Evolutionary conservation across 2,888 invertebrate genomes (phyloP).

Genomic region (Spicauda simplicius): DNA sequence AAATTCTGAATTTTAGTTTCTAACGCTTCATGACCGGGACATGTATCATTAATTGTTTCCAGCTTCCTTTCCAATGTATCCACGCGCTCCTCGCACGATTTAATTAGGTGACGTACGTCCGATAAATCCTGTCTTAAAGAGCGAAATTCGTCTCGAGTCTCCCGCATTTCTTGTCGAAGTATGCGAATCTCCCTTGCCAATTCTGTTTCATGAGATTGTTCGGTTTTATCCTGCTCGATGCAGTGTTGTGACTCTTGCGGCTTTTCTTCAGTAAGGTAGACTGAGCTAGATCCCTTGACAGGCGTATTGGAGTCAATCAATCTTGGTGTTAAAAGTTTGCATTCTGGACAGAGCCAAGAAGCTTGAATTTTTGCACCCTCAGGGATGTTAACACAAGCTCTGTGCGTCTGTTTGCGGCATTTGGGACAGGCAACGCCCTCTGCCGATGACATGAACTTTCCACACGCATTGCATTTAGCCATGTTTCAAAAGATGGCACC

Average conservation of each 20-base stretch:
- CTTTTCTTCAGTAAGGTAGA: not conserved
- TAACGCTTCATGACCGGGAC: not conserved
- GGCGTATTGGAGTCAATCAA: not conserved
- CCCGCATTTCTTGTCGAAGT: slow-evolving; percentile 4
- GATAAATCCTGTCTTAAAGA: not conserved
- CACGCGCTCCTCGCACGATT: not conserved
- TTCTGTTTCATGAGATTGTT: not conserved
- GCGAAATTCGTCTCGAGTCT: slow-evolving; percentile 5
- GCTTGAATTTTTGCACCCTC: not conserved
- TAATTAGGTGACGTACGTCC: not conserved
- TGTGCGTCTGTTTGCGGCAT: not conserved
- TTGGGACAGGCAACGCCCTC: slow-evolving; percentile 10
- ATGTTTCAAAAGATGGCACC: not conserved
- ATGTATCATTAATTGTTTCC: not conserved
- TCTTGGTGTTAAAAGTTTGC: not conserved
- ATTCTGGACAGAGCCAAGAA: slow-evolving; percentile 12
- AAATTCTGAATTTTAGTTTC: not conserved
- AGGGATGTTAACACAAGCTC: slow-evolving; percentile 10
- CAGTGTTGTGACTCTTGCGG: not conserved
- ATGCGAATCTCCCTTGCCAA: not conserved
- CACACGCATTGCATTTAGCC: slow-evolving; percentile 17
- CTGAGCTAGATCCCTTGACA: not conserved
- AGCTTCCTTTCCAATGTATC: not conserved
- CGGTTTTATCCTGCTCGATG: not conserved
- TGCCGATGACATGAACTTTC: slow-evolving; percentile 12